These are phyloP conservation scores for Patiria pectinifera DNA, from an alignment of 53 echinoderm and acorn worm species.

Conservation along the genomic window DNA sequence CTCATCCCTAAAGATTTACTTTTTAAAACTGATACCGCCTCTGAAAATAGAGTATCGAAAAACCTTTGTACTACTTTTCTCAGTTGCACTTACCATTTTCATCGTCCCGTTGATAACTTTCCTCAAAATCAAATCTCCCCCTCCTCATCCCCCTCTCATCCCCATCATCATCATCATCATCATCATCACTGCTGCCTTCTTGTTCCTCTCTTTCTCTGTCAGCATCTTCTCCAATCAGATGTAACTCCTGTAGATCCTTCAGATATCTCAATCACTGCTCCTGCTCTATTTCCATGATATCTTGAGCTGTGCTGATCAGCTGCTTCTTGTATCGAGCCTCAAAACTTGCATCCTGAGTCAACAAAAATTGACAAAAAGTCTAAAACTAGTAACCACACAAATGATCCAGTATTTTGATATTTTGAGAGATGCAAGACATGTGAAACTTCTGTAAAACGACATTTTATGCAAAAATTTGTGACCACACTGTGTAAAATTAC, in stretches of 20 bases:
- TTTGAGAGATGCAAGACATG: too few species aligned
- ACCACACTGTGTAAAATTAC: too few species aligned
- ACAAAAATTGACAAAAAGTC: background rate
- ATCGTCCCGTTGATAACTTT: background rate
- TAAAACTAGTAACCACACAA: too few species aligned
- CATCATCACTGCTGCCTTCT: conserved; percentile 1
- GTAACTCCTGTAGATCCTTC: conserved; percentile 11
- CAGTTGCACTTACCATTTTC: conserved; percentile 22
- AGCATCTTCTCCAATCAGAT: background rate
- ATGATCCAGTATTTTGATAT: too few species aligned
- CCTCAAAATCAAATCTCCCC: conserved; percentile 47
- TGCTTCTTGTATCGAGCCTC: conserved; percentile 21
- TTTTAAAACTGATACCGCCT: background rate
- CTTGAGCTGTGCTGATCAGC: conserved; percentile 4
- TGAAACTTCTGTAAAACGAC: too few species aligned
- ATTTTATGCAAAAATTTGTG: too few species aligned
- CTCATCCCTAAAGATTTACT: too few species aligned
- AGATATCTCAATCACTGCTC: background rate
- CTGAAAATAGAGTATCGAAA: too few species aligned
- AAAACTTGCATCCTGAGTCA: conserved; percentile 36
- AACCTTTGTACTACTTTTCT: background rate
- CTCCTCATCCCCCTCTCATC: conserved; percentile 6
- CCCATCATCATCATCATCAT: conserved; percentile 1
- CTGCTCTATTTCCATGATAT: background rate
- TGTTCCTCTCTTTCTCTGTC: background rate